phyloP scores from a whole-genome alignment of 2,888 invertebrate genomes.

The Labia minor region DNA sequence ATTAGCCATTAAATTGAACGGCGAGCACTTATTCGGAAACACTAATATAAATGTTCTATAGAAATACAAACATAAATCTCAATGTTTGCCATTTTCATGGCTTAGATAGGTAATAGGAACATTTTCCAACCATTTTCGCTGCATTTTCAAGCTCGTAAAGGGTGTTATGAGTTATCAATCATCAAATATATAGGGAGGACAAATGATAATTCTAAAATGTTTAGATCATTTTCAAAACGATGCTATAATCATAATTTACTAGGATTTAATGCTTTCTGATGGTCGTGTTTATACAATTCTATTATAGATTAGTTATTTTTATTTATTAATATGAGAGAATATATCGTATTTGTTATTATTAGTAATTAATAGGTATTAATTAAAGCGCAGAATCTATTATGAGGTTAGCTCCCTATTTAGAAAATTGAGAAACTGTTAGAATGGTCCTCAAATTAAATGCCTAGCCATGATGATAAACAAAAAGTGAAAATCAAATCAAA shows the following conservation, averaged over 20 bases:
- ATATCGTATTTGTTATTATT: too few relatives aligned
- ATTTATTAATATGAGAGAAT: too few relatives aligned
- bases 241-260: not conserved
- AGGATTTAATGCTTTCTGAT: too few relatives aligned
- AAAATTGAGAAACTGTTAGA: too few relatives aligned
- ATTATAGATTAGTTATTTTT: too few relatives aligned
- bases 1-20: slow-evolving; percentile 13
- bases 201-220: slow-evolving; percentile 4
- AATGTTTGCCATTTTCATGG: slow-evolving; percentile 5
- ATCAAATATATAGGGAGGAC: not conserved
- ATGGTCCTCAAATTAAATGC: too few relatives aligned
- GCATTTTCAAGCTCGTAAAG: slow-evolving; percentile 13
- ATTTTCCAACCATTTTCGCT: slow-evolving; percentile 6
- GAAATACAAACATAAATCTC: slow-evolving; percentile 13
- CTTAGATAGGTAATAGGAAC: not conserved
- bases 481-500: too few relatives aligned
- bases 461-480: too few relatives aligned
- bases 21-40: slow-evolving; percentile 8
- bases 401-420: too few relatives aligned
- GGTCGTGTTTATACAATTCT: too few relatives aligned
- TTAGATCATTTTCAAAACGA: not conserved
- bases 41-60: slow-evolving; percentile 13
- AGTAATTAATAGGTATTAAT: too few relatives aligned
- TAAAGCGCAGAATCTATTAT: too few relatives aligned
- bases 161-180: slow-evolving; percentile 1